Percentiles rank a stretch among this genome's conserved stretches.
These are phyloP conservation scores for Heterocephalus glaber DNA, from an alignment of 2,113 vertebrate genomes.

Conservation along the genomic window DNA sequence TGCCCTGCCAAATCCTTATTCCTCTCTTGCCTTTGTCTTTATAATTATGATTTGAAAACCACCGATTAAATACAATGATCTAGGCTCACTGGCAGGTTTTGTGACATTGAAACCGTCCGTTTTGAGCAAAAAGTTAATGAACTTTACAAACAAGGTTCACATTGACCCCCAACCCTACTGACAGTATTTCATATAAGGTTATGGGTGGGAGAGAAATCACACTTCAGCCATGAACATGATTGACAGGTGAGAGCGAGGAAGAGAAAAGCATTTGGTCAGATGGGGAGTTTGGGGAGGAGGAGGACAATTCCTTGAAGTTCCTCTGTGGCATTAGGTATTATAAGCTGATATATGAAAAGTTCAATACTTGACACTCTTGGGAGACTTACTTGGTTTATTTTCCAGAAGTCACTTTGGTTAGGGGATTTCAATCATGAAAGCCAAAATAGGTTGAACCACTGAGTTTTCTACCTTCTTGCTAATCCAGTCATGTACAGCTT, in stretches of 20 bases:
- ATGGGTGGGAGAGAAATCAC: constrained; percentile 88
- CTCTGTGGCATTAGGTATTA: constrained; percentile 85
- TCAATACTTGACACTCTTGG: constrained; percentile 56
- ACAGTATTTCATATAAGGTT: constrained; percentile 89
- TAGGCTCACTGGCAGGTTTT: constrained; percentile 40
- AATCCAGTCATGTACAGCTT: constrained; percentile 61
- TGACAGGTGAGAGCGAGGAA: constrained; percentile 85
- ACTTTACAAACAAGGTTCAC: constrained; percentile 85
- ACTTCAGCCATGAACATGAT: constrained; percentile 87
- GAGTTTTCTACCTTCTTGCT: constrained; percentile 53
- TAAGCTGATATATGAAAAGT: constrained; percentile 83
- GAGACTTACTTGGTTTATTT: constrained; percentile 74
- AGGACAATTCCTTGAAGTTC: constrained; percentile 86
- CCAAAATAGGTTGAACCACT: constrained; percentile 52
- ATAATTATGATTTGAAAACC: constrained; percentile 48
- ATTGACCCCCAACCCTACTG: constrained; percentile 83
- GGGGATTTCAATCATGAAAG: constrained; percentile 63
- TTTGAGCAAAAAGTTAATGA: constrained; percentile 84
- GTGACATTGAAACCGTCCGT: constrained; percentile 79
- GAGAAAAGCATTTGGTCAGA: constrained; percentile 86
- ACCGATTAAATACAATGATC: constrained; percentile 46
- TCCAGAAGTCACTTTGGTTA: constrained; percentile 71
- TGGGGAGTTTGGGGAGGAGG: constrained; percentile 90
- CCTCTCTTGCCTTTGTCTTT: neutral
- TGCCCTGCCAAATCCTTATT: neutral